Evolutionary conservation across 2,888 invertebrate species (phyloP), one percentile per base, ranked within the genome.

Genomic region (Augochlorella aurata): DNA sequence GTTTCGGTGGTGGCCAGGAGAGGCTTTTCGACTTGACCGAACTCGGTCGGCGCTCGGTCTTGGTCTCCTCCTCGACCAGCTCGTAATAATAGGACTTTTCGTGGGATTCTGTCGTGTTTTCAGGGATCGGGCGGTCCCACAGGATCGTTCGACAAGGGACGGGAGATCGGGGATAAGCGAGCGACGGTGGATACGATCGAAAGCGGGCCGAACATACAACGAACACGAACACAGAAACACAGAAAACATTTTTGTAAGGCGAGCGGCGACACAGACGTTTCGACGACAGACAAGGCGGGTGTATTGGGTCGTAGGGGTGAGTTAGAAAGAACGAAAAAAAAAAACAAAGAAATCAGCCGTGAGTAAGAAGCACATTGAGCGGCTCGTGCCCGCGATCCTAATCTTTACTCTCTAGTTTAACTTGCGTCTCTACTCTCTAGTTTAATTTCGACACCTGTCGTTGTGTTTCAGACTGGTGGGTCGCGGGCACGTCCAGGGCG

Each of bases 1-100:
- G 86, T 75, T 92, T 93, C 7, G 84, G 75, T 0, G 93, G 93
- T 18, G 93, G 93, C 93, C 93, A 93, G 58, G 88, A 79, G 67
- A 91, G 87, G 50, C 88, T 89, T 79, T 91, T 92, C 52, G 90
- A 85, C 81, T 89, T 92, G 24, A 91, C 90, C 49, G 91, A 89
- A 83, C 87, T 73, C 74, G 90, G 76, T 87, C 85, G 77, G 82
- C n/a, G 29, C 16, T 85, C 71, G 67, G 66, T 52, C 9, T 72
- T 76, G 1, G 80, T 74, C 45, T 87, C 82, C 79, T 87, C 82
- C 79, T 90, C 88, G 52, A 86, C 77, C 61, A 85, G 54, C 78
- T 92, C 90, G 89, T 90, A 84, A 72, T 87, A 87, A 61, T 78
- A 90, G 69, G 85, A 88, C 79, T 85, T 85, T 84, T 91, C 89